Base-by-base conservation (phyloP, 2,888 invertebrate species). In the Cinara cedri region DNA sequence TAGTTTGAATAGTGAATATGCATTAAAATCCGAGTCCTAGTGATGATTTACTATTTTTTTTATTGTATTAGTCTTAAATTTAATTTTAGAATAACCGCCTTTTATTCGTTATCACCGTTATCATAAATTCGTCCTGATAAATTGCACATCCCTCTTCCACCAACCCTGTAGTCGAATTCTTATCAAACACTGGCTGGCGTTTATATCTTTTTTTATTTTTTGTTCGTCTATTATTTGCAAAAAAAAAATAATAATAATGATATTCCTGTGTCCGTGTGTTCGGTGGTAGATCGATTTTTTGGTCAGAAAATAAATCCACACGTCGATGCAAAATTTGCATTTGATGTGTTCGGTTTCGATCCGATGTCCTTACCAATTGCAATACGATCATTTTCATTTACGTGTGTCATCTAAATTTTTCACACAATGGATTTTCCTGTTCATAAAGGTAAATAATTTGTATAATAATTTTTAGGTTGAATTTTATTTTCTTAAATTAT, bases 181-280 rank as follows among this genome's bases (percentile, higher is more conserved):
- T 74, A 74, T 74, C 74, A 34, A 21, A 19, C 13, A 63, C 21
- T 74, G 74, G 51, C 74, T 51, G 63, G 63, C 63, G 63, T 74
- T 74, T 63, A 16, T 21, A 21, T 74, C 42, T 74, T 74, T 63
- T 49, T 72, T 60, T 44, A 26, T 72, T 72, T 60, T 46, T 24
- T 24, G 57, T 60, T 72, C 57, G 21, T 46, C 19, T 26, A 72
- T 57, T 51, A 72, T 74, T 74, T 21, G 49, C 42, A 19, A 68
- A 42, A 51, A 51, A 34, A 34, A 34, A 34, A 34, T 4, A 34
- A 34, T 34, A 34, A 34, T 34, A 34, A 34, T 4, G 6, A 34
- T 34, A 34, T n/a, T n/a, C n/a, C n/a, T n/a, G 34, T 34, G 34
- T 24, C n/a, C 34, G 49, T 34, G 9, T 21, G 49, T 51, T 63